Base-by-base conservation (phyloP, 2,113 vertebrate genomes). In the Callorhinus ursinus region DNA sequence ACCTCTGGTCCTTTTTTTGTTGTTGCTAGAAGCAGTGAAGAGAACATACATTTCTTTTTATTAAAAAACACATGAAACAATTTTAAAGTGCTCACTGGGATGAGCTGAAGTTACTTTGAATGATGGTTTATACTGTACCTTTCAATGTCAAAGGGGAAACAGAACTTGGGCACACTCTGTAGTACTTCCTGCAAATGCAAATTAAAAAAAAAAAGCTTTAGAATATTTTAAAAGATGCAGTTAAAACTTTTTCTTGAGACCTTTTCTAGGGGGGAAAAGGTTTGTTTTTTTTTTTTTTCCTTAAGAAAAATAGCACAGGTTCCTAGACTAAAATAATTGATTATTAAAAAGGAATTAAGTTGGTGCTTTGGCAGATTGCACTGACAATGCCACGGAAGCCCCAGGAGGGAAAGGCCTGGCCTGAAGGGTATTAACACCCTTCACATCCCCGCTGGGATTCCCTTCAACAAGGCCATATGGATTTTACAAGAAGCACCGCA, bases 121-220 rank as follows among this genome's bases (percentile, higher is more conserved):
- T 0, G 0, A 15, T 51, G 93, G 90, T 53, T 93, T 57, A 74
- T 65, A 98, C 82, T 57, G 77, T 99, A 99, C 99, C 99, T 99
- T 99, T 99, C 99, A 97, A 99, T 55, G 77, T 99, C 99, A 98
- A 99, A 99, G 89, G 99, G 99, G 99, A 99, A 99, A 99, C 99
- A 99, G 99, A 99, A 99, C 99, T 99, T 99, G 85, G 99, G 99
- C 98, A 99, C 98, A 1, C 98, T 99, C 98, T 99, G 99, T 93
- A 99, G 99, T 89, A 99, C 99, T 98, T 99, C 99, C 99, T 99
- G 98, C 74, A 98, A 99, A 98, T 22, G 86, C 7, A 99, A 93
- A 98, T 19, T 57, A 33, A 86, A 95, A 95, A 95, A 97, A 90
- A 28, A 85, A 72, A 49, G n/a, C n/a, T 97, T 98, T 95, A 97